phyloP scores from a whole-genome alignment of 2,888 invertebrate genomes.

The Noctua janthe region DNA sequence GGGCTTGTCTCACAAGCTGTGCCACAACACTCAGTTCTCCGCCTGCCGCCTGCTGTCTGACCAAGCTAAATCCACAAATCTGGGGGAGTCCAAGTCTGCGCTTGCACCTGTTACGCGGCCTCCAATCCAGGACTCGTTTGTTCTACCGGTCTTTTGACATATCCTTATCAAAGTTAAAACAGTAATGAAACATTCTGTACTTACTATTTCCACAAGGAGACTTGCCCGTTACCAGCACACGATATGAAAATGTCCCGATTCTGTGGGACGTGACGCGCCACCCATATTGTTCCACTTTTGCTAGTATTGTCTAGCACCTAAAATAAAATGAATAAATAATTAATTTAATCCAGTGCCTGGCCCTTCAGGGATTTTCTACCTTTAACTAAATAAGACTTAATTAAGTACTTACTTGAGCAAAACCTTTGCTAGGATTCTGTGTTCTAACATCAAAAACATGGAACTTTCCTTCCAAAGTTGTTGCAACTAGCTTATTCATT shows the following conservation, averaged over 20 bases:
- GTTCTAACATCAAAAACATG: slow-evolving; percentile 97
- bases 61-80: background rate
- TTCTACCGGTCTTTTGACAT: background rate
- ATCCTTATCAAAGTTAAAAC: background rate
- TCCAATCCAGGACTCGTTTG: background rate
- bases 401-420: slow-evolving; percentile 90
- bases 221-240: slow-evolving; percentile 96
- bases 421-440: slow-evolving; percentile 96
- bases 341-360: background rate
- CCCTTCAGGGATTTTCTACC: background rate
- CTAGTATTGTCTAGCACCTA: slow-evolving; percentile 84
- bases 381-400: background rate
- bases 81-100: background rate
- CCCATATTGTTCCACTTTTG: slow-evolving; percentile 96
- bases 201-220: slow-evolving; percentile 99
- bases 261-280: slow-evolving; percentile 96
- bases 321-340: slow-evolving; percentile 30
- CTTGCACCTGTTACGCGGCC: too few relatives aligned
- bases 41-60: background rate
- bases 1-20: too few relatives aligned
- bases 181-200: slow-evolving; percentile 71
- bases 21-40: background rate
- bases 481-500: slow-evolving; percentile 98
- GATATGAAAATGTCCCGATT: slow-evolving; percentile 98
- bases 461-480: slow-evolving; percentile 97